These are phyloP conservation scores for Phallusia fumigata DNA, from an alignment of 23 tunicate genomes.

Conservation along the genomic window DNA sequence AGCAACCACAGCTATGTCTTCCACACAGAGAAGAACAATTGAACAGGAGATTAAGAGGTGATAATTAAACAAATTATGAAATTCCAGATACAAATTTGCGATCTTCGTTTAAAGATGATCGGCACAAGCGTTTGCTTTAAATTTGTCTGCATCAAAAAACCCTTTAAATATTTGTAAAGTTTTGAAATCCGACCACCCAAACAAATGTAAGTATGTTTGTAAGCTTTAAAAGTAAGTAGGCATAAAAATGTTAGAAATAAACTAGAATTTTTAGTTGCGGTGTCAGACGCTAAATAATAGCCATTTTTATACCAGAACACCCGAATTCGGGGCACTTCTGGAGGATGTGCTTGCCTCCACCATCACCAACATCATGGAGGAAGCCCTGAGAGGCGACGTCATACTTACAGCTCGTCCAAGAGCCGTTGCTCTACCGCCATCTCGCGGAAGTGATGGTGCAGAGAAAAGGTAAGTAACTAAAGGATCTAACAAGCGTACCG, in stretches of 20 bases:
- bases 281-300: background rate
- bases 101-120: no score
- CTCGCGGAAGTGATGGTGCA: constrained; percentile 17
- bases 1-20: background rate
- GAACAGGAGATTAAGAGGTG: constrained; percentile 29
- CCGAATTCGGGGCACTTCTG: constrained; percentile 60
- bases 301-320: constrained; percentile 39
- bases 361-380: constrained; percentile 76
- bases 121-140: no score
- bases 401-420: constrained; percentile 83
- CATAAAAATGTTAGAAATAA: background rate
- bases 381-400: constrained; percentile 91
- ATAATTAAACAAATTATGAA: background rate
- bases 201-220: no score
- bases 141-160: no score
- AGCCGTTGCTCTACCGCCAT: constrained; percentile 90
- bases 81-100: no score
- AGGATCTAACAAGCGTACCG: no score
- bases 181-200: no score
- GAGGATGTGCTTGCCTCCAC: constrained; percentile 73
- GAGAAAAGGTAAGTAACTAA: background rate
- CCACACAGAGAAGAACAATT: background rate
- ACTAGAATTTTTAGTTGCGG: background rate
- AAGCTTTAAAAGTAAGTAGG: no score
- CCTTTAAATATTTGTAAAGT: no score